phyloP scores from a whole-genome alignment of 2,888 invertebrate species.

The Caenorhabditis panamensis region DNA sequence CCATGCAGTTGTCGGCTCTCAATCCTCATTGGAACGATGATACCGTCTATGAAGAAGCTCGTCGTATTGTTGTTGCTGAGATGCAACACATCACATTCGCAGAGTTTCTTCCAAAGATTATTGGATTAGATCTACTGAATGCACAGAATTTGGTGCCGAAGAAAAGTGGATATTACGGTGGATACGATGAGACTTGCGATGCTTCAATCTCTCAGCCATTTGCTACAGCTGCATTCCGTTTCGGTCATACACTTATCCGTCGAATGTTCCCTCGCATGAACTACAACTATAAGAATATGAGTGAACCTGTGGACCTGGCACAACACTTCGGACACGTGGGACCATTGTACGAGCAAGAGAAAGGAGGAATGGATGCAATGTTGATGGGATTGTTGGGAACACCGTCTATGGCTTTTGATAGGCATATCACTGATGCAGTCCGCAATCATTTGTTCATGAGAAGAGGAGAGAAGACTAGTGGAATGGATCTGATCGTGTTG shows the following conservation, averaged over 20 bases:
- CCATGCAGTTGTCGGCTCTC: slow-evolving; percentile 73
- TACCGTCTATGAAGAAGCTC: slow-evolving; percentile 81
- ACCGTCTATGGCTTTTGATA: slow-evolving; percentile 81
- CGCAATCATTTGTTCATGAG: slow-evolving; percentile 92
- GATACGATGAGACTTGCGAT: slow-evolving; percentile 86
- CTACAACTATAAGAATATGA: slow-evolving; percentile 76
- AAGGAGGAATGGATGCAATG: slow-evolving; percentile 80
- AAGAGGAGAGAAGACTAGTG: slow-evolving; percentile 90
- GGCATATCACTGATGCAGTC: slow-evolving; percentile 79
- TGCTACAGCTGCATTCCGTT: slow-evolving; percentile 87
- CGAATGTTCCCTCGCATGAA: slow-evolving; percentile 86
- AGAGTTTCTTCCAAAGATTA: slow-evolving; percentile 88
- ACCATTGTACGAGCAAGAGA: slow-evolving; percentile 76
- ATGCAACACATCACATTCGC: slow-evolving; percentile 84
- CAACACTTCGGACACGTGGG: slow-evolving; percentile 79
- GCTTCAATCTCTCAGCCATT: slow-evolving; percentile 90
- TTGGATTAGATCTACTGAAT: slow-evolving; percentile 86
- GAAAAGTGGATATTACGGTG: slow-evolving; percentile 82
- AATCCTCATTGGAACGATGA: slow-evolving; percentile 82
- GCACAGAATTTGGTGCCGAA: slow-evolving; percentile 87
- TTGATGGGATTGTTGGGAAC: slow-evolving; percentile 80
- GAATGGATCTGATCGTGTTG: slow-evolving; percentile 90
- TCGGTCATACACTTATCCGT: slow-evolving; percentile 87
- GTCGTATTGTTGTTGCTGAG: slow-evolving; percentile 82
- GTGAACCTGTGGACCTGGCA: slow-evolving; percentile 78